Evolutionary conservation across 2,888 invertebrate genomes (phyloP).

Genomic region (Cartodere bifasciata): DNA sequence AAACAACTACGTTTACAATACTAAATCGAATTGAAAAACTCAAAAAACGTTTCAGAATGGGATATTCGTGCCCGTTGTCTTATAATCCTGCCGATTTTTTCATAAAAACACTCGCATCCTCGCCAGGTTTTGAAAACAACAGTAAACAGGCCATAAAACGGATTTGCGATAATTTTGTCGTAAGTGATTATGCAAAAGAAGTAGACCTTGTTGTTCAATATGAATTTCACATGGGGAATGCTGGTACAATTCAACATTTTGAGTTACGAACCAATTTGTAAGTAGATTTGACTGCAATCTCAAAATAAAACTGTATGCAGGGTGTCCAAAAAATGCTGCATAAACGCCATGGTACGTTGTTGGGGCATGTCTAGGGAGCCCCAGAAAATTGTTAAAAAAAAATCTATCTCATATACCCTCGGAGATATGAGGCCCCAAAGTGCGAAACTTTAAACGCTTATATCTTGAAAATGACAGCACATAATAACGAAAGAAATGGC

Average conservation of each 20-base stretch:
- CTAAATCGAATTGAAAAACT: no score
- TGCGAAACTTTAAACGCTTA: no score
- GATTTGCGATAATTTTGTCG: slow-evolving; percentile 66
- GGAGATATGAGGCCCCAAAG: no score
- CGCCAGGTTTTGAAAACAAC: slow-evolving; percentile 62
- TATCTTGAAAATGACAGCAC: no score
- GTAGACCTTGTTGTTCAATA: slow-evolving; percentile 61
- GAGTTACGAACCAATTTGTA: slow-evolving; percentile 11
- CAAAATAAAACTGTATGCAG: slow-evolving; percentile 6
- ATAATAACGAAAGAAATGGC: no score
- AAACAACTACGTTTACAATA: no score
- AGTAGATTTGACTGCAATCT: slow-evolving; percentile 5
- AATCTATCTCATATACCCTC: no score
- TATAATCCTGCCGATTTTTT: slow-evolving; percentile 89
- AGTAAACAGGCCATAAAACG: slow-evolving; percentile 56
- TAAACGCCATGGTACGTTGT: no score
- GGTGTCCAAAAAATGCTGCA: no score
- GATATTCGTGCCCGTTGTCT: slow-evolving; percentile 63
- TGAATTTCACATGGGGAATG: slow-evolving; percentile 52
- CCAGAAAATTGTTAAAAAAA: no score
- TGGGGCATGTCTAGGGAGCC: no score
- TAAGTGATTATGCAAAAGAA: slow-evolving; percentile 64
- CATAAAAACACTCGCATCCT: slow-evolving; percentile 68
- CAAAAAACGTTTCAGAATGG: slow-evolving; percentile 45
- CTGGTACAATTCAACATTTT: slow-evolving; percentile 25